Evolutionary conservation across 2,888 invertebrate genomes (phyloP).

Genomic region (Chaetogeoica ovagalla): DNA sequence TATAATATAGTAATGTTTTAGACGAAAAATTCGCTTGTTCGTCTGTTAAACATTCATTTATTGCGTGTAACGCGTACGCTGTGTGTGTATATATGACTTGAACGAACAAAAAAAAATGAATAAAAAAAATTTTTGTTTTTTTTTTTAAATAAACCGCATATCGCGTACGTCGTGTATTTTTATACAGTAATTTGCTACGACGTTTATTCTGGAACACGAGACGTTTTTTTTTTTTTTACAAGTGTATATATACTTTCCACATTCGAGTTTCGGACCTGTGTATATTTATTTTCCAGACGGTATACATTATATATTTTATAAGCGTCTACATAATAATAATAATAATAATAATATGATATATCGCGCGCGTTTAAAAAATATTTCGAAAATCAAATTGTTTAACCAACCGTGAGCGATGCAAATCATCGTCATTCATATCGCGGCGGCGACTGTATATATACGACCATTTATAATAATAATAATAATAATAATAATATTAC

Average conservation of each 20-base stretch:
- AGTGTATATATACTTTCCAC: background rate
- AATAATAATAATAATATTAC: background rate
- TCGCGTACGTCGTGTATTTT: background rate
- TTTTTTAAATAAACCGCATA: background rate
- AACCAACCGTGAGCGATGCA: background rate
- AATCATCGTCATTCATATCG: conserved; percentile 1
- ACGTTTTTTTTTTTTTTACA: no score
- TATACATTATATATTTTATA: background rate
- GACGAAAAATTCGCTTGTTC: background rate
- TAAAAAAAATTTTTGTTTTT: no score
- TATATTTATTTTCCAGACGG: background rate
- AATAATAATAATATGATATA: background rate
- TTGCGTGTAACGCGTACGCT: background rate
- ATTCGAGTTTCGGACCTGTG: background rate
- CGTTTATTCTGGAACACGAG: background rate
- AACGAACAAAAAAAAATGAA: background rate
- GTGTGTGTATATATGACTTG: background rate
- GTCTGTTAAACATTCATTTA: background rate
- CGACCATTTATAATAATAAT: background rate
- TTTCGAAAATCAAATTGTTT: background rate
- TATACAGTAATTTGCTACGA: background rate
- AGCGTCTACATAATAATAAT: no score
- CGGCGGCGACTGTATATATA: background rate
- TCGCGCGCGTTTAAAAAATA: background rate
- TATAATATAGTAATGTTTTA: background rate